Evolutionary conservation across 2,113 vertebrate genomes (phyloP).

Genomic region (Turdus rufiventris): DNA sequence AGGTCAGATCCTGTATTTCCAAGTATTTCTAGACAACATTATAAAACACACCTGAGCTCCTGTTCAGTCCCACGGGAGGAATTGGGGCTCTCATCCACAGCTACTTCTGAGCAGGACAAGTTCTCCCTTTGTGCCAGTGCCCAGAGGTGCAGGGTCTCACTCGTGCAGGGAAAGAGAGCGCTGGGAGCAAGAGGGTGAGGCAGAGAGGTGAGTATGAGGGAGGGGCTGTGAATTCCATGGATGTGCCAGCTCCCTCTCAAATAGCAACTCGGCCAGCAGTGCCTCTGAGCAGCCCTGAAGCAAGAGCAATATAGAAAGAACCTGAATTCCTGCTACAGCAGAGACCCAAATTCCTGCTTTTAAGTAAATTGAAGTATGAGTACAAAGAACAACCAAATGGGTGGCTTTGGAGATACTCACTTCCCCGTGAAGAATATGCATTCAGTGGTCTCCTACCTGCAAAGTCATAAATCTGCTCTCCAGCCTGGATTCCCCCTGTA

Average conservation of each 20-base stretch:
- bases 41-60: fast-evolving
- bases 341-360: background rate
- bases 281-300: background rate
- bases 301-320: background rate
- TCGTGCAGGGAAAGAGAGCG: fast-evolving
- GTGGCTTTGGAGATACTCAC: background rate
- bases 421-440: background rate
- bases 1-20: background rate
- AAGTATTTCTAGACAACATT: no score
- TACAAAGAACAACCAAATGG: background rate
- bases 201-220: fast-evolving
- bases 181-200: background rate
- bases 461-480: background rate
- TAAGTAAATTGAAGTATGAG: background rate
- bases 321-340: background rate
- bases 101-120: fast-evolving
- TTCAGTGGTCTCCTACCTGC: background rate
- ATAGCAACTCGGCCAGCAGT: background rate
- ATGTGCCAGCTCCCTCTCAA: fast-evolving
- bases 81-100: fast-evolving
- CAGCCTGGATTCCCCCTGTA: background rate
- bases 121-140: fast-evolving
- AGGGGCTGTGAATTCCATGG: background rate
- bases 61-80: fast-evolving
- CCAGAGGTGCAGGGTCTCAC: background rate